These are phyloP conservation scores for Nerophis lumbriciformis DNA, from an alignment of 2,113 vertebrate genomes.

Conservation along the genomic window DNA sequence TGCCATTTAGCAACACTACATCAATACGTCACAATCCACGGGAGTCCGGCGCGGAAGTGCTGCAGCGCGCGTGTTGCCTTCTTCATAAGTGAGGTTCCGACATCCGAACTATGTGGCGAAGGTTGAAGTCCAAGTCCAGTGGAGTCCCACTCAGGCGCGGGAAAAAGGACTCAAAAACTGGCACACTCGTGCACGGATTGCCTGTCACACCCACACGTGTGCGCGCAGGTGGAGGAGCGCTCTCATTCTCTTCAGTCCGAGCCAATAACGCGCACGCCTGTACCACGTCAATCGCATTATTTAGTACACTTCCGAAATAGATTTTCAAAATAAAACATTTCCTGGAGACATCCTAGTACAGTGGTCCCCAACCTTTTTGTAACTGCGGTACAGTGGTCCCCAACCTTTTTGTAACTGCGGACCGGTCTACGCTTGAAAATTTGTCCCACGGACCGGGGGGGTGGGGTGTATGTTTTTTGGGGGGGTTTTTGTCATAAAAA, in stretches of 20 bases:
- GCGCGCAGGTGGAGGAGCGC: conserved; percentile 24
- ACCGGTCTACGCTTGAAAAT: no score
- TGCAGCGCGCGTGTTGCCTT: neutral
- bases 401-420: no score
- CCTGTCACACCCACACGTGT: conserved; percentile 58
- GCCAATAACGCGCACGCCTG: neutral
- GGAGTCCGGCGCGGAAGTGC: neutral
- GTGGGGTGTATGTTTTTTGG: no score
- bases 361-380: no score
- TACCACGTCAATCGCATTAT: conserved; percentile 2
- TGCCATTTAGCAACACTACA: conserved; percentile 36
- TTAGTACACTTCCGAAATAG: neutral
- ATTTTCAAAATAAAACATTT: conserved; percentile 31
- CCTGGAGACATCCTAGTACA: neutral
- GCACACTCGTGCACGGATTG: conserved; percentile 22
- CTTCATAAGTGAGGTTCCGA: neutral
- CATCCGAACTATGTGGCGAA: neutral
- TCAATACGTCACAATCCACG: conserved; percentile 12
- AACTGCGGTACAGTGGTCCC: no score
- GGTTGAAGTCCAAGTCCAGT: conserved; percentile 8
- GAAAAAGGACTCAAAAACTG: conserved; percentile 8
- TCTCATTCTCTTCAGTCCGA: neutral
- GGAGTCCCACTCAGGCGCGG: conserved; percentile 28
- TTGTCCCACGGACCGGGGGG: no score
- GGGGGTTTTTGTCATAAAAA: no score